Conservation (phyloP, 2,797 vertebrate genomes). For the Pterois miles region DNA sequence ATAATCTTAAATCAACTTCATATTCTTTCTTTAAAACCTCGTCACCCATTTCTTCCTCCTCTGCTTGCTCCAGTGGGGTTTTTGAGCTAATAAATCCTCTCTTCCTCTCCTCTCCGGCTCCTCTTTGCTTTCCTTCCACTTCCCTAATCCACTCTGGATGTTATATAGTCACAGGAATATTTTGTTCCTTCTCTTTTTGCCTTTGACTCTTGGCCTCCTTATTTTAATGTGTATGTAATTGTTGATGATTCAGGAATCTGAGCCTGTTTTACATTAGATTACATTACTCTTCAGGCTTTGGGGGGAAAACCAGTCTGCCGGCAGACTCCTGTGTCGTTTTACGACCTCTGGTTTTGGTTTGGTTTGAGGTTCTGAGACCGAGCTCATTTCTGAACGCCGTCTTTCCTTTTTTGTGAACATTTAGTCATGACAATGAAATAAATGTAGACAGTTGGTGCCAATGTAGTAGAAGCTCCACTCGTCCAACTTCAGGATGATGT, state of each 20-base stretch:
- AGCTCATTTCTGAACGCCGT: not conserved
- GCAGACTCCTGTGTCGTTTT: not conserved
- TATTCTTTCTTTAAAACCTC: not conserved
- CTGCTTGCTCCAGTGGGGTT: not conserved
- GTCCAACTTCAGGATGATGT: not conserved
- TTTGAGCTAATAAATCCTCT: slow-evolving; percentile 1
- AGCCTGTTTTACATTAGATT: not conserved
- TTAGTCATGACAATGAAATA: not conserved
- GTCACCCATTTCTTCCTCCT: not conserved
- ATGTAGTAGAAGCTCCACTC: not conserved
- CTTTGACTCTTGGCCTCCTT: not conserved
- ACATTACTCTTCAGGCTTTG: not conserved
- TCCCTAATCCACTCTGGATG: slow-evolving; percentile 7
- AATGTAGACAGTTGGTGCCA: not conserved
- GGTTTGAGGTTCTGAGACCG: not conserved
- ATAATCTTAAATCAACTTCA: not conserved
- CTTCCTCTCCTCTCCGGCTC: not conserved
- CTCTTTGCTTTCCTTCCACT: slow-evolving; percentile 1
- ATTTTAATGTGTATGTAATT: not conserved
- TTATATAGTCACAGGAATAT: not conserved
- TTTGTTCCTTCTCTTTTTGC: not conserved
- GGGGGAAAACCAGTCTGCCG: not conserved
- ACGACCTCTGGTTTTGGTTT: not conserved
- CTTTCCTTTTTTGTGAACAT: not conserved
- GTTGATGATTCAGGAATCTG: slow-evolving; percentile 3